phyloP scores from a whole-genome alignment of 1,140 invertebrate species.

The Conus ventricosus region DNA sequence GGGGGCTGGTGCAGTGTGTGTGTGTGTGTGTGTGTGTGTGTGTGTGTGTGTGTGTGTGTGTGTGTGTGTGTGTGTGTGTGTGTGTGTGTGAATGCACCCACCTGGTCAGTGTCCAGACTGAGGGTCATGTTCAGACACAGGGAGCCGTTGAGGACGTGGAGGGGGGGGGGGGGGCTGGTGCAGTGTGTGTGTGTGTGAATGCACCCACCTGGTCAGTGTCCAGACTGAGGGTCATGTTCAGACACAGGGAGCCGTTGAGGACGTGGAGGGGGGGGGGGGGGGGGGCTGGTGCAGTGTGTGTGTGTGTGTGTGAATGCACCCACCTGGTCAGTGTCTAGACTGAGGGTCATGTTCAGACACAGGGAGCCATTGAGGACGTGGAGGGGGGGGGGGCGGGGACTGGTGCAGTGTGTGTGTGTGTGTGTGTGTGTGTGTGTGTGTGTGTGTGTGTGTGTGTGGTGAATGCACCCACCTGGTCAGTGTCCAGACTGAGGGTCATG shows the following conservation, averaged over 20 bases:
- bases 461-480: background rate
- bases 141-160: no score
- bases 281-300: no score
- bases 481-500: background rate
- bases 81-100: no score
- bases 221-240: background rate
- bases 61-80: no score
- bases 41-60: no score
- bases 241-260: background rate
- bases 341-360: background rate
- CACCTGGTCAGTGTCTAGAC: background rate
- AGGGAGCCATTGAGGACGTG: background rate
- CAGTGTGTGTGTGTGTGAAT: no score
- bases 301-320: background rate
- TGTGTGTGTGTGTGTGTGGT: no score
- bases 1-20: background rate
- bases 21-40: no score
- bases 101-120: no score
- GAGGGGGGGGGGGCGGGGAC: background rate
- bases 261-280: background rate
- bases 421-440: no score
- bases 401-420: background rate
- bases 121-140: no score
- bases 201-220: background rate
- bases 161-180: no score